Percentiles rank a stretch among this genome's conserved stretches.
phyloP scores from a whole-genome alignment of 2,797 vertebrate genomes.

The Poeciliopsis gracilis region DNA sequence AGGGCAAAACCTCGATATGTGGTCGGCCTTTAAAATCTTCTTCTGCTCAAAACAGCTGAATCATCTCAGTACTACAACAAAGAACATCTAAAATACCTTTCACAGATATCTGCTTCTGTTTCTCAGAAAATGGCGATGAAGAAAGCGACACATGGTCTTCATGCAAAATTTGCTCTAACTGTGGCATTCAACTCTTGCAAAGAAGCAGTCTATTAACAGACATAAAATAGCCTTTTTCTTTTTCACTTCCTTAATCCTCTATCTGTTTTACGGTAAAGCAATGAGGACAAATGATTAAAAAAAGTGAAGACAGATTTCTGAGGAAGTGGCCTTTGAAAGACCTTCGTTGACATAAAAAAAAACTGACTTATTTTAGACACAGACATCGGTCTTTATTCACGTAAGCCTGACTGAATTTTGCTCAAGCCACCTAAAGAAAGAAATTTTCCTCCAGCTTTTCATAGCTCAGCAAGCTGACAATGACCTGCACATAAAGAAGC shows the following conservation, averaged over 20 bases:
- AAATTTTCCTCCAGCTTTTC: conserved; percentile 4
- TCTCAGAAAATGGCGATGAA: neutral
- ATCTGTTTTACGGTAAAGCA: conserved; percentile 59
- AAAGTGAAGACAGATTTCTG: conserved; percentile 1
- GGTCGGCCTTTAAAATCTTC: conserved; percentile 20
- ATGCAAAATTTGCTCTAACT: conserved; percentile 3
- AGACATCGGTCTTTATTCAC: neutral
- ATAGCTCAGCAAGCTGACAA: conserved; percentile 1
- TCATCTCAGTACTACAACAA: conserved; percentile 21
- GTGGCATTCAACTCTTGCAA: conserved; percentile 19
- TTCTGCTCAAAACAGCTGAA: conserved; percentile 31
- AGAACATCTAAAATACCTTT: neutral
- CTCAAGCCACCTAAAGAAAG: neutral
- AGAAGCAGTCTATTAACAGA: conserved; percentile 34
- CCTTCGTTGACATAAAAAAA: neutral
- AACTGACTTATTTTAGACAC: neutral
- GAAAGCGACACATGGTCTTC: conserved; percentile 1
- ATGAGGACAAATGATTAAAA: neutral
- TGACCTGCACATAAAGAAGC: neutral
- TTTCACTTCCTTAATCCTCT: conserved; percentile 57
- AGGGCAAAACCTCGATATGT: conserved; percentile 13
- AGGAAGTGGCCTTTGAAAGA: conserved; percentile 15
- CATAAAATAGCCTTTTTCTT: conserved; percentile 26
- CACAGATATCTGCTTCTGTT: neutral
- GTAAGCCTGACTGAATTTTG: conserved; percentile 1